Evolutionary conservation across 2,113 vertebrate species (phyloP), one percentile per base, ranked within the genome.

Genomic region (Xenopus laevis): DNA sequence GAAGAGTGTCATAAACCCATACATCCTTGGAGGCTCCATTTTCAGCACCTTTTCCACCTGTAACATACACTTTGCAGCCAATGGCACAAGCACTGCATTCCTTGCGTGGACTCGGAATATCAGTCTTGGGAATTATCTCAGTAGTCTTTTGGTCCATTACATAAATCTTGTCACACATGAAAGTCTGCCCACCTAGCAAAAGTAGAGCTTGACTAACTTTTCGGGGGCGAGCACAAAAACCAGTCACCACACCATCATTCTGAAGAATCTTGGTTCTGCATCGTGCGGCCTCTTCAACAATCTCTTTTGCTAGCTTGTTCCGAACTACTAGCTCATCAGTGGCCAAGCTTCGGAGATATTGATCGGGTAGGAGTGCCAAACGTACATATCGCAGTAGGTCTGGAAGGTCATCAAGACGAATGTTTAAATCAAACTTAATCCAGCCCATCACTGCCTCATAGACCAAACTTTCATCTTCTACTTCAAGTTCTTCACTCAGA

Each of bases 81-180:
- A 94, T 92, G 45, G 92, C 91, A 55, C 93, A 94, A 15, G 91
- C 93, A 6, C 93, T 93, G 83, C 92, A 94, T 63, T 93, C 93
- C 70, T 92, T 94, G 20, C 93, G 87, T 53, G 93, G 93, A 74
- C 91, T 93, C 5, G 93, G 93, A 77, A 93, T 91, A 83, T 94
- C 90, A 0, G 93, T 91, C 83, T 91, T 92, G 18, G 89, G 93
- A 5, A 88, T 92, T 80, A 94, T 93, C 71, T 92, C 90, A 70
- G 92, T 93, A 10, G 91, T 88, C 81, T 91, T 92, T 79, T 91
- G 88, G 79, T 94, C 92, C 0, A 94, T 91, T 82, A 90, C 81
- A 78, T 93, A 94, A n/a, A 94, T 86, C 81, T 93, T 93, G 79
- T 94, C 93, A 13, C 93, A 93, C 91, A 93, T 91, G 78, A 94